phyloP scores from a whole-genome alignment of 2,113 vertebrate genomes.

The Amazona guildingii region DNA sequence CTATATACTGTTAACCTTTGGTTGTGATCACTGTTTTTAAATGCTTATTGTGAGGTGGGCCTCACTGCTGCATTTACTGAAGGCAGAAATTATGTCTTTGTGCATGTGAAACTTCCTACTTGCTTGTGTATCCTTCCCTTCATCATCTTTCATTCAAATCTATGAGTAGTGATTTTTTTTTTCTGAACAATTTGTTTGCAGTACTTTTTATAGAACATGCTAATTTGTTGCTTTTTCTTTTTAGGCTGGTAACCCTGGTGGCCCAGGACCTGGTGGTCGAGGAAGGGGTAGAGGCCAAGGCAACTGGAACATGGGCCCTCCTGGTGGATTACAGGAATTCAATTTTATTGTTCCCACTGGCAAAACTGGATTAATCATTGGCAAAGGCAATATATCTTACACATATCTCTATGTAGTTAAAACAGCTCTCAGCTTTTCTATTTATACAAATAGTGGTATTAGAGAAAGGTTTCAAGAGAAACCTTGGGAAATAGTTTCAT shows the following conservation, averaged over 20 bases:
- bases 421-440: not conserved
- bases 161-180: not conserved
- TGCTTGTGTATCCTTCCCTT: not conserved
- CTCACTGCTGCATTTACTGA: not conserved
- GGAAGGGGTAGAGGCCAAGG: constrained; percentile 94
- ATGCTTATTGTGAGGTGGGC: not conserved
- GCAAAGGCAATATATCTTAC: constrained; percentile 84
- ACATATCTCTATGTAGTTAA: not conserved
- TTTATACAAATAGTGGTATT: not conserved
- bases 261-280: constrained; percentile 91
- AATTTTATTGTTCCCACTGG: constrained; percentile 97
- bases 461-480: not conserved
- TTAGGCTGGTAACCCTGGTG: constrained; percentile 90
- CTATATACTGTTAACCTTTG: not conserved
- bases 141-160: not conserved
- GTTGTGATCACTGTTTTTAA: not conserved
- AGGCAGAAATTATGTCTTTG: not conserved
- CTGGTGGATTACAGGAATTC: constrained; percentile 96
- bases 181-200: not conserved
- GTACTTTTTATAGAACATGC: not conserved
- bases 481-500: not conserved
- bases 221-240: not conserved
- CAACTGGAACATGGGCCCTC: constrained; percentile 99
- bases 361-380: constrained; percentile 98
- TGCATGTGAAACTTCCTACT: not conserved